Base-by-base conservation (phyloP, 2,888 invertebrate genomes). In the Plebejus argus region DNA sequence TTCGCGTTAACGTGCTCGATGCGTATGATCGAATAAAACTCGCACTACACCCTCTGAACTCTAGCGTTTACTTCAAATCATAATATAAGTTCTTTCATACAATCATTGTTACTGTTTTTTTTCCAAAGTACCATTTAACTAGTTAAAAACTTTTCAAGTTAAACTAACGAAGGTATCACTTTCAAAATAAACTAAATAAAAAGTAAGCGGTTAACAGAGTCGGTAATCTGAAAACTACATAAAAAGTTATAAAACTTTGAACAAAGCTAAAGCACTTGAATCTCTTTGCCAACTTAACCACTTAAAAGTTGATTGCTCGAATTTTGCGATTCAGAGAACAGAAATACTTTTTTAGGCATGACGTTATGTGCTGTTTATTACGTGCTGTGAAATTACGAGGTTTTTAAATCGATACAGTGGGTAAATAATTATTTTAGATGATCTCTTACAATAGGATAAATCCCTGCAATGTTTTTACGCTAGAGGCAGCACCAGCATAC, bases 231-330 rank as follows among this genome's bases (percentile, higher is more conserved):
- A 49, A 53, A 76, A 76, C 76, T 76, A 39, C 71, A 71, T 53
- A 53, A 49, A 76, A 76, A 66, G 66, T 76, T 70, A 49, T 53
- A 53, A 70, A 76, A 76, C 66, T 71, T 39, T 71, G 71, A 76
- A 76, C 76, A 76, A 66, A 76, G 76, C 70, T 76, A 33, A 76
- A 33, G 53, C 70, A 76, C 76, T 76, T 76, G 66, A 76, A 76
- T 76, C 76, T 66, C 76, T 76, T 76, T 70, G 49, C 76, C 76
- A 76, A 76, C 76, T 76, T 76, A 70, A 66, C 70, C 76, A 76
- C 76, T 76, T 70, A 76, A 66, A 76, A 76, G 66, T 76, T 76
- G 76, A 76, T 76, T 49, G 76, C 49, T 53, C 23, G 70, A 70
- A 76, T 76, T 33, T 33, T 15, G 70, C 66, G 53, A 23, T 76